Base-by-base conservation (phyloP, 2,888 invertebrate genomes). In the Ormyrus labotus region DNA sequence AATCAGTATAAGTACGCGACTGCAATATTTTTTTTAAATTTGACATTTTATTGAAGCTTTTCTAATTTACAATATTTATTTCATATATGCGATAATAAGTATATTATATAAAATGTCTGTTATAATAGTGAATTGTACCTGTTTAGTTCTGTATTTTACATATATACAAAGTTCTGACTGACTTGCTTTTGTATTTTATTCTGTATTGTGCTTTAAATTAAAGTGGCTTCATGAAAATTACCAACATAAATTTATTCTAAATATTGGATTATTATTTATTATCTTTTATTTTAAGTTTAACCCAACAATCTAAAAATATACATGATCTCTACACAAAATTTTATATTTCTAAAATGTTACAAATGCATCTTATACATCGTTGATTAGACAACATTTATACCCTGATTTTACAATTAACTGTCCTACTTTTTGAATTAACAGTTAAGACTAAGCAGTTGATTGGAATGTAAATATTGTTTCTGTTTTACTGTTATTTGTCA, bases 391-490 rank as follows among this genome's bases (percentile, higher is more conserved):
- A 80, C 53, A 63, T 55, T 61, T 63, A 73, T 72, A 80, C 65
- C 71, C 80, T 76, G 76, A 67, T 61, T 76, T 34, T 58, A 47
- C 6, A 73, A 73, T 68, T 55, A 51, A 74, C 19, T 19, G 19
- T 19, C 19, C 19, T 19, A 19, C 19, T 19, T 19, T 19, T 19
- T 19, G 19, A 19, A 19, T 19, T 19, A 19, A 19, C 19, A 19
- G 19, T 19, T 57, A 61, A 63, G 7, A 60, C 57, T 71, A 71
- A 45, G 11, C 60, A 64, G 13, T 55, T 61, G 55, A 61, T 76
- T 77, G 81, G 81, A 81, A 81, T 81, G 81, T 61, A 50, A n/a
- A 47, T 57, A 60, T 63, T 51, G 64, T 75, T 63, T 55, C 47
- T 11, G 13, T 73, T 57, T 45, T 7, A 57, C 63, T 50, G 13